phyloP scores from a whole-genome alignment of 2,113 vertebrate species.

The Rhipidura dahli region DNA sequence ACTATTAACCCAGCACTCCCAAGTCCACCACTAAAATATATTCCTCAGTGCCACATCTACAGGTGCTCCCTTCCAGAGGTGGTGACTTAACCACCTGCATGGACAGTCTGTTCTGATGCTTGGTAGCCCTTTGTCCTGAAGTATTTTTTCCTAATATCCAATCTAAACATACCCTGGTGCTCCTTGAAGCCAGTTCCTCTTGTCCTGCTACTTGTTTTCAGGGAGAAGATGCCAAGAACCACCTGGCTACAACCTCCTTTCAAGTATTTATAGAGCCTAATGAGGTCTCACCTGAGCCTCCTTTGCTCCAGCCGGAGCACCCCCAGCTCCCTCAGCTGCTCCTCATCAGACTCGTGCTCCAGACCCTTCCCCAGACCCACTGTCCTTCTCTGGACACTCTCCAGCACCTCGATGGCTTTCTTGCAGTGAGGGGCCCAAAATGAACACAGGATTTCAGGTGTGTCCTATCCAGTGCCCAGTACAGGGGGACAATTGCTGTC shows the following conservation, averaged over 20 bases:
- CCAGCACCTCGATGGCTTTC: neutral
- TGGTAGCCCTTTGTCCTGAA: neutral
- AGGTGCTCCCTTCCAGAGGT: neutral
- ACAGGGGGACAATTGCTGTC: neutral
- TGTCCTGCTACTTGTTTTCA: neutral
- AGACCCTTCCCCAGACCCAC: neutral
- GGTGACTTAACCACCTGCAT: neutral
- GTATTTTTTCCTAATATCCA: neutral
- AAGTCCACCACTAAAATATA: neutral
- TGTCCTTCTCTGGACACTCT: rapidly evolving
- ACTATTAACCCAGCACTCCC: neutral
- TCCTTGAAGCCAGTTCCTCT: neutral
- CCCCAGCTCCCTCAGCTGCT: neutral
- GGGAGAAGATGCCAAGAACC: neutral
- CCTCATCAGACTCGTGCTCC: no score
- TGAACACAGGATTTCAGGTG: neutral
- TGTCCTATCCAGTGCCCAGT: rapidly evolving
- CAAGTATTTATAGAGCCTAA: no score
- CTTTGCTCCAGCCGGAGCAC: neutral
- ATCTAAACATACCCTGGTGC: neutral
- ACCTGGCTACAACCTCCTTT: neutral
- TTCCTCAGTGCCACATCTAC: neutral
- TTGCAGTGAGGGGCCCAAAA: neutral
- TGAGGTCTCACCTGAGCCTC: neutral
- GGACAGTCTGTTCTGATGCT: neutral